Conservation (phyloP, 2,888 invertebrate species). For the Chirona hameri region DNA sequence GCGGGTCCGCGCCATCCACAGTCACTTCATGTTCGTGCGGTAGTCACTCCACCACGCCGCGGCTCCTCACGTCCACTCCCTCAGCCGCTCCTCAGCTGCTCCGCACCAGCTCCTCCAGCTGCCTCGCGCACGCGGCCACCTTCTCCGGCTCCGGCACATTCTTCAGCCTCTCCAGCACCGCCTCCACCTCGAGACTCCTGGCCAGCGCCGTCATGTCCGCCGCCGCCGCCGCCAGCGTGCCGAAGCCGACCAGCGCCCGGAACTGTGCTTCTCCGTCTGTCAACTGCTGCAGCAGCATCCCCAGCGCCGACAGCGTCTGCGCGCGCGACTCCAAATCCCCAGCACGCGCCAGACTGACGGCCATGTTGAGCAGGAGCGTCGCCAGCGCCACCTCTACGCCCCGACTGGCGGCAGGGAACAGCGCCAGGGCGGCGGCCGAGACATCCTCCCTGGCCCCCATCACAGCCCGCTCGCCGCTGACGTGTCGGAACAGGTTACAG, state of each 20-base stretch:
- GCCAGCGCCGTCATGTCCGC: conserved; percentile 38
- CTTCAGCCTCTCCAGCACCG: conserved; percentile 35
- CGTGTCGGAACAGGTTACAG: conserved; percentile 74
- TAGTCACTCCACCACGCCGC: too few relatives aligned
- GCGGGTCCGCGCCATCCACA: too few relatives aligned
- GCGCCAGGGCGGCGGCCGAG: not conserved
- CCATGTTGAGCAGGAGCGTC: conserved; percentile 68
- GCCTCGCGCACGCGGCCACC: conserved; percentile 44
- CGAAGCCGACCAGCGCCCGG: conserved; percentile 70
- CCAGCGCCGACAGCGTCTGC: conserved; percentile 54
- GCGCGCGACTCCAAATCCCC: conserved; percentile 43
- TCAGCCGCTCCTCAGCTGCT: not conserved
- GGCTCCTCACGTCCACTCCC: too few relatives aligned
- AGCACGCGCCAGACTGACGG: conserved; percentile 51
- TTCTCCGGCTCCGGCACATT: conserved; percentile 43
- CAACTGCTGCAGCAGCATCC: conserved; percentile 53
- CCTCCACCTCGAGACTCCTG: conserved; percentile 39
- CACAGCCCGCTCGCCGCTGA: conserved; percentile 41
- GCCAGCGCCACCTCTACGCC: conserved; percentile 68
- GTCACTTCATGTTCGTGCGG: too few relatives aligned
- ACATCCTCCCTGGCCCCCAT: not conserved
- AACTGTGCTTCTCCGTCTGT: conserved; percentile 70
- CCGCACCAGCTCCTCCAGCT: conserved; percentile 30
- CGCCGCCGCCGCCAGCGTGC: conserved; percentile 58
- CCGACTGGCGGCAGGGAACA: conserved; percentile 47